Evolutionary conservation across 2,113 vertebrate genomes (phyloP).

Genomic region (Arenaria interpres): DNA sequence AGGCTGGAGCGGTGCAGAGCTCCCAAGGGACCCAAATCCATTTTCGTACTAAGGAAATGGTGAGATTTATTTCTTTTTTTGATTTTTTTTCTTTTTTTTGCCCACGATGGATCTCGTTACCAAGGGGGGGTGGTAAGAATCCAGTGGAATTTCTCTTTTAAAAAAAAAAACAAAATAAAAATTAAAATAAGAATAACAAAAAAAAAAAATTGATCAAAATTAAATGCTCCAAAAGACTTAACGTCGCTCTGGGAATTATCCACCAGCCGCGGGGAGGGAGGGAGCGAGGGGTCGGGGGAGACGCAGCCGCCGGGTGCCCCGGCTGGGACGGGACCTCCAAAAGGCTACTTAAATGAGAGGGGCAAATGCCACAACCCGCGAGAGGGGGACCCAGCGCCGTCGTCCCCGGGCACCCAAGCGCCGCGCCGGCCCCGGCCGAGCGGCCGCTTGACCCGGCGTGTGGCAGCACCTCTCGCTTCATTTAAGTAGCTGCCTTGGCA

Average conservation of each 20-base stretch:
- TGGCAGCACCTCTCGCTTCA: not conserved
- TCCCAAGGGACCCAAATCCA: not conserved
- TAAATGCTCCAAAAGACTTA: not conserved
- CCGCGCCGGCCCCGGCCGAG: not conserved
- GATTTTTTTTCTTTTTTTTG: no score
- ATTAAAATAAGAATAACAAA: not conserved
- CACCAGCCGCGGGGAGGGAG: not conserved
- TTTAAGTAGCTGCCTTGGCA: conserved; percentile 46
- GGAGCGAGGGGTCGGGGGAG: not conserved
- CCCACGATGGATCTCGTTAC: not conserved
- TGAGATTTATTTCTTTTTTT: no score
- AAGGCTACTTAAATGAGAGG: not conserved
- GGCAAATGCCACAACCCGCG: not conserved
- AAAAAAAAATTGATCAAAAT: not conserved
- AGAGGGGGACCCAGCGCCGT: not conserved
- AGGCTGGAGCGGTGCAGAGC: not conserved
- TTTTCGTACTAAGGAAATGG: not conserved
- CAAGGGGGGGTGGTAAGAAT: not conserved
- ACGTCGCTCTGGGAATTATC: not conserved
- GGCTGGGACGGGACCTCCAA: not conserved
- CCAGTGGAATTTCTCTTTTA: not conserved
- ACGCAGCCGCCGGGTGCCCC: not conserved
- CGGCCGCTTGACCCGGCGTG: not conserved
- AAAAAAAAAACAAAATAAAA: no score
- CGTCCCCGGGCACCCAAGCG: not conserved